Evolutionary conservation across 2,888 invertebrate species (phyloP).

Genomic region (Dryobota labecula): DNA sequence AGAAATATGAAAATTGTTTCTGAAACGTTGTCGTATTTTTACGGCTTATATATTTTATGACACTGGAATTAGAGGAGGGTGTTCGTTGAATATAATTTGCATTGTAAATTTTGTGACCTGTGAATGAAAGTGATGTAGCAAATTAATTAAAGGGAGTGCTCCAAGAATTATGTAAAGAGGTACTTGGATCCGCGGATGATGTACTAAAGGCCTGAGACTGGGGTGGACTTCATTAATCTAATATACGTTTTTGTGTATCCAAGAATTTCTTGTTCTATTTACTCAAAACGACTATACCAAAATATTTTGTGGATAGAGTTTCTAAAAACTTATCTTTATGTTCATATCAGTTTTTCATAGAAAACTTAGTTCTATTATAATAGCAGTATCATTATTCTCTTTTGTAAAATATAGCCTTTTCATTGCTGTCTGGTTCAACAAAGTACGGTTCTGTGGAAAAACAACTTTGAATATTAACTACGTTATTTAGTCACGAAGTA

Average conservation of each 20-base stretch:
- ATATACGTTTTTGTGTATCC: constrained; percentile 8
- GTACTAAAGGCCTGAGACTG: too few species aligned
- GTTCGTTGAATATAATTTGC: constrained; percentile 51
- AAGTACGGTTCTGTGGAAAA: background rate
- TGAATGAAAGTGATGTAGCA: constrained; percentile 50
- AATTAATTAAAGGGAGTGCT: constrained; percentile 51
- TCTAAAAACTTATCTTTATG: background rate
- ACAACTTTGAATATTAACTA: too few species aligned
- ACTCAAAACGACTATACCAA: background rate
- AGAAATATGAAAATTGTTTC: constrained; percentile 67
- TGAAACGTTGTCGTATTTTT: constrained; percentile 55
- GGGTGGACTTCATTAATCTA: constrained; percentile 38
- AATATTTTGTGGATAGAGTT: background rate
- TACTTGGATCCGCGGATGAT: constrained; percentile 11
- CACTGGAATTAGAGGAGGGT: constrained; percentile 46
- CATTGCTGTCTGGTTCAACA: too few species aligned
- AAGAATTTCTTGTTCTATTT: background rate
- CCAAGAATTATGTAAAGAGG: constrained; percentile 14
- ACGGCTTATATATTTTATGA: constrained; percentile 60
- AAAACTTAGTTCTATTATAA: background rate
- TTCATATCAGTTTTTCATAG: background rate
- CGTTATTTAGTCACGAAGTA: background rate
- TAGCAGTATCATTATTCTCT: background rate
- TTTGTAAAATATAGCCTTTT: background rate
- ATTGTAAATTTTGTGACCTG: constrained; percentile 58